Percentiles rank a stretch among this genome's conserved stretches.
phyloP scores from a whole-genome alignment of 2,888 invertebrate genomes.

The Athetis lepigone region DNA sequence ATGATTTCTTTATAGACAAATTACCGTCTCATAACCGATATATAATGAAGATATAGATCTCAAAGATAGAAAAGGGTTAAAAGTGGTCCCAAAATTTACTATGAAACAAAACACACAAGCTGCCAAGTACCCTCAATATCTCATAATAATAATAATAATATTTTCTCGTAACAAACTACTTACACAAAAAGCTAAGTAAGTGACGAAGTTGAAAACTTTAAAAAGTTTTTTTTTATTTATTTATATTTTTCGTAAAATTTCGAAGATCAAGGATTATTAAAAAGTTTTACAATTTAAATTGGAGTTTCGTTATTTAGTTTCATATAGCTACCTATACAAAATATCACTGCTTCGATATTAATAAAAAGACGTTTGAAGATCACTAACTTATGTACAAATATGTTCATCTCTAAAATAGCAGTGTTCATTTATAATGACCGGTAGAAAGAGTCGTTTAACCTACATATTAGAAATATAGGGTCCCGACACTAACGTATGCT shows the following conservation, averaged over 20 bases:
- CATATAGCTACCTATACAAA: slow-evolving; percentile 84
- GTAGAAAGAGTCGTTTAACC: slow-evolving; percentile 68
- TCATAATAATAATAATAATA: slow-evolving; percentile 65
- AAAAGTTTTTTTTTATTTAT: slow-evolving; percentile 60
- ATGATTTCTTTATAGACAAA: slow-evolving; percentile 51
- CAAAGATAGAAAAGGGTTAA: slow-evolving; percentile 75
- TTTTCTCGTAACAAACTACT: slow-evolving; percentile 76
- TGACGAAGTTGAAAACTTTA: slow-evolving; percentile 71
- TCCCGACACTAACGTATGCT: slow-evolving; percentile 73
- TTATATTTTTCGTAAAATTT: slow-evolving; percentile 67
- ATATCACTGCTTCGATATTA: slow-evolving; percentile 87
- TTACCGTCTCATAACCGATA: slow-evolving; percentile 53
- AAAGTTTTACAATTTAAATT: slow-evolving; percentile 73
- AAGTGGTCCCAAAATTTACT: slow-evolving; percentile 90
- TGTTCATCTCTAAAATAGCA: slow-evolving; percentile 79
- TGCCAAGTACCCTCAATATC: slow-evolving; percentile 72
- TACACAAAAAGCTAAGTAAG: slow-evolving; percentile 83
- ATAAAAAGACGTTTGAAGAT: slow-evolving; percentile 77
- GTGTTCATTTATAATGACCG: slow-evolving; percentile 72
- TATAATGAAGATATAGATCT: slow-evolving; percentile 67
- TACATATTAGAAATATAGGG: slow-evolving; percentile 69
- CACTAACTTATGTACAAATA: slow-evolving; percentile 83
- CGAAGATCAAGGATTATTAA: slow-evolving; percentile 75
- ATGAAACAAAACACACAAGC: slow-evolving; percentile 86
- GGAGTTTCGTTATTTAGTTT: slow-evolving; percentile 69